Evolutionary conservation across 2,888 invertebrate species (phyloP).

Genomic region (Graphium colonna): DNA sequence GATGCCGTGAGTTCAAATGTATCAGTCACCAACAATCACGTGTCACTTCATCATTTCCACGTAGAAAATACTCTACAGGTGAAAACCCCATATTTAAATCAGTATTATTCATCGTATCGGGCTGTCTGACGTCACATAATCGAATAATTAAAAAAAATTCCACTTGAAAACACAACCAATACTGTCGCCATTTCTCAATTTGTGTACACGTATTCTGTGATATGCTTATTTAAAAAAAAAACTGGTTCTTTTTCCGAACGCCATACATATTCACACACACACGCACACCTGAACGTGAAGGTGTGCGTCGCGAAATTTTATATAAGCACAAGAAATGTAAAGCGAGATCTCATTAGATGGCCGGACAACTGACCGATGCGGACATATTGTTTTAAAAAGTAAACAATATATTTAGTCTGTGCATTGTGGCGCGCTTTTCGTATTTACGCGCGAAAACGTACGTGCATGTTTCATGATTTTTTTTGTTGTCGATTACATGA

Average conservation of each 20-base stretch:
- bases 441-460: conserved; percentile 24
- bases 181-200: conserved; percentile 8
- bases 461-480: conserved; percentile 25
- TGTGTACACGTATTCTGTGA: background rate
- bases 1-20: too few species aligned
- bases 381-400: conserved; percentile 24
- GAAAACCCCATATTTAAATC: conserved; percentile 8
- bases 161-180: conserved; percentile 3
- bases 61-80: background rate
- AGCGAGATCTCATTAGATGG: conserved; percentile 34
- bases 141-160: background rate
- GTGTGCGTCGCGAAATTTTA: conserved; percentile 33
- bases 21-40: background rate
- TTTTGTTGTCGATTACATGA: conserved; percentile 20
- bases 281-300: conserved; percentile 1
- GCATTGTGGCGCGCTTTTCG: conserved; percentile 21
- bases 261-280: conserved; percentile 1
- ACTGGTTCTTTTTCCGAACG: conserved; percentile 18
- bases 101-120: conserved; percentile 1
- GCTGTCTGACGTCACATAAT: background rate
- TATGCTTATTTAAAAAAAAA: conserved; percentile 15
- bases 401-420: conserved; percentile 23
- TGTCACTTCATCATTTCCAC: background rate
- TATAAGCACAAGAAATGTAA: conserved; percentile 33
- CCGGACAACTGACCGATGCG: conserved; percentile 31